Evolutionary conservation across 2,797 vertebrate genomes (phyloP).

Genomic region (Sebastes trivittatus): DNA sequence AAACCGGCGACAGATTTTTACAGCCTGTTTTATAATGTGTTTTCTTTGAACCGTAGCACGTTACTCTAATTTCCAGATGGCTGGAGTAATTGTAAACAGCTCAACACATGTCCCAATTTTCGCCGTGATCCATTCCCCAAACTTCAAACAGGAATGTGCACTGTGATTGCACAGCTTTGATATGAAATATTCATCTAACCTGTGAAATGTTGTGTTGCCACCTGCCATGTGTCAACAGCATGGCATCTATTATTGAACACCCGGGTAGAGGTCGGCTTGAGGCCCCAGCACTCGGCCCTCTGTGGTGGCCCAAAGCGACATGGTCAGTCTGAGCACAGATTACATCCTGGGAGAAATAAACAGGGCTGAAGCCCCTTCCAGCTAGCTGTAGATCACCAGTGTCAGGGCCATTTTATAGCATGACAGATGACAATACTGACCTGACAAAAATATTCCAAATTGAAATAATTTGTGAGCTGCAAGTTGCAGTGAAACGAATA

Average conservation of each 20-base stretch:
- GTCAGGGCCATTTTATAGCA: conserved; percentile 2
- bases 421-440: conserved; percentile 14
- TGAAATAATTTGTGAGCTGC: conserved; percentile 3
- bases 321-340: conserved; percentile 57
- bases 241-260: conserved; percentile 83
- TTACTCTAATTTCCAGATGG: conserved; percentile 77
- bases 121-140: conserved; percentile 69
- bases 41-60: conserved; percentile 61
- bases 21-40: conserved; percentile 52
- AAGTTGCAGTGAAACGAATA: conserved; percentile 10
- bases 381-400: not conserved
- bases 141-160: conserved; percentile 79
- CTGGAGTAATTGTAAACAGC: conserved; percentile 75
- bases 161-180: conserved; percentile 82
- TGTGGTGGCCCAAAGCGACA: conserved; percentile 56
- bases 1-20: conserved; percentile 36
- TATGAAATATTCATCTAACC: conserved; percentile 85
- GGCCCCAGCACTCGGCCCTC: conserved; percentile 55
- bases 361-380: conserved; percentile 23
- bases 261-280: conserved; percentile 63
- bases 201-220: conserved; percentile 83
- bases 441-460: conserved; percentile 11
- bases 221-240: conserved; percentile 81
- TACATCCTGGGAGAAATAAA: conserved; percentile 51
- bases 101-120: conserved; percentile 77